A percentile compares a stretch with the other conserved stretches of the same genome.
phyloP scores from a whole-genome alignment of 2,888 invertebrate genomes.

The Sminthurinus aureus region DNA sequence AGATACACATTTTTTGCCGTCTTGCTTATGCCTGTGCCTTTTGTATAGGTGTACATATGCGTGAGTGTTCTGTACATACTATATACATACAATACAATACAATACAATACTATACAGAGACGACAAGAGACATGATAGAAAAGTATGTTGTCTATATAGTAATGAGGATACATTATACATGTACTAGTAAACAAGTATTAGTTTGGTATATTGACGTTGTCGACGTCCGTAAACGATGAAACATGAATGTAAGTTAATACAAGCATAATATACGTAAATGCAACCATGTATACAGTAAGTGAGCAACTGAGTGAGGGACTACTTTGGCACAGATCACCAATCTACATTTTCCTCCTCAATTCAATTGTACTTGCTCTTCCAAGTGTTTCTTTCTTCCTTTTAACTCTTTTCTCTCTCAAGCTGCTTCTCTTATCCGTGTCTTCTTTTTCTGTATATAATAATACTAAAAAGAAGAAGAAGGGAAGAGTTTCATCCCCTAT shows the following conservation, averaged over 20 bases:
- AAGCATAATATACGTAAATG: constrained; percentile 10
- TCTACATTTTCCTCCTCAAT: constrained; percentile 33
- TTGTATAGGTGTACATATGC: not conserved
- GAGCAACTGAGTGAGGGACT: constrained; percentile 3
- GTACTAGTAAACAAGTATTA: not conserved
- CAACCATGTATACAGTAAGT: not conserved
- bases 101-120: too few relatives aligned
- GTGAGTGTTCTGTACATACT: not conserved
- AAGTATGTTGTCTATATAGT: not conserved
- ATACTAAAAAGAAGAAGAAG: not conserved
- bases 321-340: constrained; percentile 36
- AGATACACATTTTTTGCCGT: not conserved
- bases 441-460: not conserved
- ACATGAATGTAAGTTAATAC: not conserved
- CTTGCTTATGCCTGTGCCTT: not conserved
- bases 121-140: too few relatives aligned
- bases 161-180: not conserved
- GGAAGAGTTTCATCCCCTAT: not conserved
- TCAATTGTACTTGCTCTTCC: constrained; percentile 11
- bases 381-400: constrained; percentile 8
- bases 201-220: not conserved
- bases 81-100: too few relatives aligned
- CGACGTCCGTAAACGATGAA: not conserved
- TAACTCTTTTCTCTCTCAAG: not conserved
- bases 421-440: constrained; percentile 27